These are phyloP conservation scores for Candoia aspera DNA, from an alignment of 2,113 vertebrate genomes.

Conservation along the genomic window DNA sequence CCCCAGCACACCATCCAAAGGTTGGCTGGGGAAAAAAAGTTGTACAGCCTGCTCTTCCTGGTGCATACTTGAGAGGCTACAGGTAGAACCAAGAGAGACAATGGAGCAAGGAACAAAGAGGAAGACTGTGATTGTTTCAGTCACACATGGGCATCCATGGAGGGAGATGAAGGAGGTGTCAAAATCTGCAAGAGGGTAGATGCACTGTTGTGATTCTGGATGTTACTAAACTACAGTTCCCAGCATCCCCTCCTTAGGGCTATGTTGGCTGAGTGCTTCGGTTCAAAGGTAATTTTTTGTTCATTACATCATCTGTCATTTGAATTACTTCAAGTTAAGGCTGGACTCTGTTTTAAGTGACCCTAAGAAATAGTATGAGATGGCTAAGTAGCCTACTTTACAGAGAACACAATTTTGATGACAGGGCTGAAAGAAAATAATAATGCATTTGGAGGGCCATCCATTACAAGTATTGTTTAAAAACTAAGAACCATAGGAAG, in stretches of 20 bases:
- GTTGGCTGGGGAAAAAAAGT: not conserved
- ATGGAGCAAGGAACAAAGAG: not conserved
- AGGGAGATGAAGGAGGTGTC: not conserved
- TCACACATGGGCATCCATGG: not conserved
- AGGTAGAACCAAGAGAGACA: not conserved
- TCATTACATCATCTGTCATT: not conserved
- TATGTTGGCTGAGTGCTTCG: not conserved
- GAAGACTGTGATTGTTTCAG: not conserved
- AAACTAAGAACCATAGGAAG: not conserved
- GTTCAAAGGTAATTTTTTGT: not conserved
- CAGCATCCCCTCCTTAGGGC: not conserved
- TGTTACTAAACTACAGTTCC: not conserved
- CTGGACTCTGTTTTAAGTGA: not conserved
- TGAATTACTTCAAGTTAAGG: not conserved
- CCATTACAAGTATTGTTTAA: not conserved
- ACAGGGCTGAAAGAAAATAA: not conserved
- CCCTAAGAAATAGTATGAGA: not conserved
- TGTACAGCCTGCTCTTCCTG: not conserved
- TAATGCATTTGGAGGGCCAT: not conserved
- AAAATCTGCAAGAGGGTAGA: not conserved
- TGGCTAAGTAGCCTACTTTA: not conserved
- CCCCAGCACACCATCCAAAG: not conserved
- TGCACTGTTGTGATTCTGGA: not conserved
- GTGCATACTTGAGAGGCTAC: not conserved
- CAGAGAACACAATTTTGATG: not conserved